Evolutionary conservation across 2,888 invertebrate species (phyloP).

Genomic region (Watsonalla binaria): DNA sequence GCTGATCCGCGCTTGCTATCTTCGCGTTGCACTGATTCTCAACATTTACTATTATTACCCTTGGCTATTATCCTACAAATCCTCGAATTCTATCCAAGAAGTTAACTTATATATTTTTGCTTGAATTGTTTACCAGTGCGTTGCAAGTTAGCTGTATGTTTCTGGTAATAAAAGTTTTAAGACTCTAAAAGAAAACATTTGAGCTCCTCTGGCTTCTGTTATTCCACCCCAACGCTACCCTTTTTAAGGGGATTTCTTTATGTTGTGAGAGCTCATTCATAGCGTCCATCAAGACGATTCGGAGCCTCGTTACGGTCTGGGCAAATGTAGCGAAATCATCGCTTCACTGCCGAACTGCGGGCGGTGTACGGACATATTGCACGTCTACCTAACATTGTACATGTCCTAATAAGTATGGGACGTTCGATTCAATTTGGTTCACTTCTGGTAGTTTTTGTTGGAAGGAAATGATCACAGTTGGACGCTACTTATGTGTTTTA

Average conservation of each 20-base stretch:
- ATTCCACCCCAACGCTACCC: conserved; percentile 72
- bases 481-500: background rate
- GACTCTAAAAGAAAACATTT: conserved; percentile 10
- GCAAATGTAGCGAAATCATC: conserved; percentile 80
- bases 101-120: too few species aligned
- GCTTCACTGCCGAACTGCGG: conserved; percentile 64
- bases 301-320: conserved; percentile 81
- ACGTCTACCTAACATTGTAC: conserved; percentile 43
- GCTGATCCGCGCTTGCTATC: conserved; percentile 1
- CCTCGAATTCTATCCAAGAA: background rate
- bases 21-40: conserved; percentile 1
- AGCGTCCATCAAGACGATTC: conserved; percentile 83
- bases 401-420: conserved; percentile 48
- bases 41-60: background rate
- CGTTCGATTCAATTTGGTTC: conserved; percentile 59
- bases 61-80: background rate
- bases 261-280: conserved; percentile 80
- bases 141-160: background rate
- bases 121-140: too few species aligned
- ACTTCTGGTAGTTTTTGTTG: conserved; percentile 13
- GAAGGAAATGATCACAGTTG: background rate
- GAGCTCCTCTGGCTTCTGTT: conserved; percentile 33
- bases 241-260: conserved; percentile 80
- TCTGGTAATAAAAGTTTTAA: background rate
- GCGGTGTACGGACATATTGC: conserved; percentile 66